Evolutionary conservation across 2,888 invertebrate genomes (phyloP), one percentile per base, ranked within the genome.

Genomic region (Himalopsyche tibetana): DNA sequence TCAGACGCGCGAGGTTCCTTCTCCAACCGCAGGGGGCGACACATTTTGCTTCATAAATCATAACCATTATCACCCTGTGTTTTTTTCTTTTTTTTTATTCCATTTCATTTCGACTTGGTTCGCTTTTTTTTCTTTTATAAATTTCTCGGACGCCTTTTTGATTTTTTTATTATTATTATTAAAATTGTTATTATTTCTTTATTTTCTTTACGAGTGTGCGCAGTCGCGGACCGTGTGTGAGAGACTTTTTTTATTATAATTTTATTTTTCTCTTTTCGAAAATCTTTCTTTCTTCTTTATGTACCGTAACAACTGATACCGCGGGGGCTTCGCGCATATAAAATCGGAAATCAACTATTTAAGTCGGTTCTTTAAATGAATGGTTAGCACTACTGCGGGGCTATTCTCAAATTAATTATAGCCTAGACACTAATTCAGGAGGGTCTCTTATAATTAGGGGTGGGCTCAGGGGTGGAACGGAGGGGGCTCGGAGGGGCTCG

Each of bases 11-110:
- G 84, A 86, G 82, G 83, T 84, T 86, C 82, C 87, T 83, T 85
- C 82, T 85, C 83, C 84, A 87, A 69, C 87, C 85, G 84, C 87
- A 82, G 88, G 88, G 87, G 88, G 86, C 86, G 88, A 87, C 88
- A 88, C 87, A 88, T 87, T 88, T 83, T 83, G 83, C 87, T 84
- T 83, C 87, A 88, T 88, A 88, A 88, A 88, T 88, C 88, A 88
- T 85, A 87, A 84, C 85, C 87, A 88, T 88, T 88, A 88, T 87
- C 87, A 82, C 88, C 86, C 84, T n/a, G 69, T 56, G 82, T 74
- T 85, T 80, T 86, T 81, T 84, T 82, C 82, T 83, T 83, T 19
- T 85, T n/a, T 81, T 45, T 28, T 55, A 81, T 55, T 40, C 86
- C 55, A 80, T 79, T 86, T 83, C 85, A 83, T 79, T 83, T 84